These are phyloP conservation scores for Homarus gammarus DNA, from an alignment of 2,888 invertebrate species.

Conservation along the genomic window DNA sequence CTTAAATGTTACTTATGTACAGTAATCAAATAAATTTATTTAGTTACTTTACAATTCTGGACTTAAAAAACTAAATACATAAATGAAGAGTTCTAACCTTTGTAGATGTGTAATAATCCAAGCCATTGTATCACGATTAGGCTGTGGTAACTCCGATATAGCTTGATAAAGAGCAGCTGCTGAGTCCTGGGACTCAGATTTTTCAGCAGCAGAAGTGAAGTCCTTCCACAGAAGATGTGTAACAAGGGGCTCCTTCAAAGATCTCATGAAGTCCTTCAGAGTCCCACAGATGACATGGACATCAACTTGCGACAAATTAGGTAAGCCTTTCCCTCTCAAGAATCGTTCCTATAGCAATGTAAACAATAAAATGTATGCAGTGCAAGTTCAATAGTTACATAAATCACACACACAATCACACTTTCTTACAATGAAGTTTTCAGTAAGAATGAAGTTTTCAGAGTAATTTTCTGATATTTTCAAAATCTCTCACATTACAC, in stretches of 20 bases:
- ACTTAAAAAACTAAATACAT: too few relatives aligned
- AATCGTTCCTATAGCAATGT: constrained; percentile 85
- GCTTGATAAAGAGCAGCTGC: constrained; percentile 86
- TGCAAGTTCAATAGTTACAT: too few relatives aligned
- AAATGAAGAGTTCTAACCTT: constrained; percentile 82
- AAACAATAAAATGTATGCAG: too few relatives aligned
- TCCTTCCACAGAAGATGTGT: constrained; percentile 89
- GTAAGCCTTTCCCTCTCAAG: constrained; percentile 90
- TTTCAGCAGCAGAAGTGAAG: constrained; percentile 86
- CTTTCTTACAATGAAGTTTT: too few relatives aligned
- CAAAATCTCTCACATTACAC: too few relatives aligned
- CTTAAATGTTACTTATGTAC: too few relatives aligned
- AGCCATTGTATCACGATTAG: constrained; percentile 96
- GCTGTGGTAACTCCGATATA: constrained; percentile 90
- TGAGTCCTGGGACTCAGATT: constrained; percentile 83
- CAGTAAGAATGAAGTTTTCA: too few relatives aligned
- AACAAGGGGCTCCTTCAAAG: constrained; percentile 92
- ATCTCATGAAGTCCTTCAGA: constrained; percentile 95
- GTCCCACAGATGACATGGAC: constrained; percentile 95
- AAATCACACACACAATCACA: too few relatives aligned
- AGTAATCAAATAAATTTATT: too few relatives aligned
- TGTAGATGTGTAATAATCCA: constrained; percentile 94
- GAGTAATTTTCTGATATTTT: too few relatives aligned
- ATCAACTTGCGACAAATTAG: constrained; percentile 85
- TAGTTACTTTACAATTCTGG: too few relatives aligned